phyloP scores from a whole-genome alignment of 1,140 invertebrate genomes.

The Ctenoplectra terminalis region DNA sequence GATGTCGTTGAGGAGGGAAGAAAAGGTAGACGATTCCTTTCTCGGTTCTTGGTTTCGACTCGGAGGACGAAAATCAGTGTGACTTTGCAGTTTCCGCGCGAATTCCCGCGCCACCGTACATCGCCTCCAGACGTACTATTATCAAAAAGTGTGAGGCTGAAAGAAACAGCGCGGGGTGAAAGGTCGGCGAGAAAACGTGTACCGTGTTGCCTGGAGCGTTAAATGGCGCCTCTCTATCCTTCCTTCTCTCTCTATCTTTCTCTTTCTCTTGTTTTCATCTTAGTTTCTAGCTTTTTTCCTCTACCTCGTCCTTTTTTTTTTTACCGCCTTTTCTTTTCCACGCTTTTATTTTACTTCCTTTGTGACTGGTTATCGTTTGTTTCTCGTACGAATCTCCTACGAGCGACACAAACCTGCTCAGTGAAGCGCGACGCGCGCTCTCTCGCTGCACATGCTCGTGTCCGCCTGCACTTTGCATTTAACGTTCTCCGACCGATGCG shows the following conservation, averaged over 20 bases:
- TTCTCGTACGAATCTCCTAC: conserved; percentile 50
- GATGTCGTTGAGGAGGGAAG: neutral
- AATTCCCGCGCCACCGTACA: conserved; percentile 37
- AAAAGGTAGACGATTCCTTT: neutral
- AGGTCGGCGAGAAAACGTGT: conserved; percentile 67
- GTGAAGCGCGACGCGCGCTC: conserved; percentile 32
- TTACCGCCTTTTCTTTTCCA: conserved; percentile 19
- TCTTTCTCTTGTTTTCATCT: conserved; percentile 17
- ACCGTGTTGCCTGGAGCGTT: conserved; percentile 65
- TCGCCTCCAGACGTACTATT: conserved; percentile 49
- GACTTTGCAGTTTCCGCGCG: conserved; percentile 45
- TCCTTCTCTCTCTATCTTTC: conserved; percentile 25
- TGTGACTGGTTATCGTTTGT: conserved; percentile 59
- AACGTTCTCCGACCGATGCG: conserved; percentile 27
- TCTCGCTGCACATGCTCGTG: conserved; percentile 12
- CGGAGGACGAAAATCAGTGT: conserved; percentile 32
- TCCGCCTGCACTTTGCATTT: conserved; percentile 54
- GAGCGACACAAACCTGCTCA: conserved; percentile 26
- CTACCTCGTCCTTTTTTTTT: conserved; percentile 16
- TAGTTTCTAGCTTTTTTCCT: conserved; percentile 41
- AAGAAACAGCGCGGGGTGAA: conserved; percentile 50
- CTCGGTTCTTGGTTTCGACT: neutral
- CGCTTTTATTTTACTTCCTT: conserved; percentile 55
- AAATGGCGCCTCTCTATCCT: conserved; percentile 67
- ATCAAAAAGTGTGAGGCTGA: conserved; percentile 67